Base-by-base conservation (phyloP, 2,888 invertebrate species). In the Catocala sponsa region DNA sequence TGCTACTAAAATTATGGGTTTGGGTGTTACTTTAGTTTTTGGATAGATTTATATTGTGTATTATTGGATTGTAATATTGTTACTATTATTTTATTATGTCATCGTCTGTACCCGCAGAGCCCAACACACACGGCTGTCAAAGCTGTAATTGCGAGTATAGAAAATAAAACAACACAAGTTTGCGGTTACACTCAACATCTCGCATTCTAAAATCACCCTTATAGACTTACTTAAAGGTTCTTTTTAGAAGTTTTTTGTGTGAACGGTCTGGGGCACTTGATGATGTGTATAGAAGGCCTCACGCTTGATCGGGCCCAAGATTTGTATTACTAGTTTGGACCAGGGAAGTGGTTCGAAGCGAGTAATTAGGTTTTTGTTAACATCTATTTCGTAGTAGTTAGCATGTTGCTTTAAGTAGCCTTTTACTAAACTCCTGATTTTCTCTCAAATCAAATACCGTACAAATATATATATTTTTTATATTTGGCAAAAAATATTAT, bases 61-160 rank as follows among this genome's bases (percentile, higher is more conserved):
- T 10, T 9, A 7, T 54, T 15, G 15, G 46, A 12, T 10, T 4
- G 13, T 41, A 43, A 41, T 43, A 33, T 38, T 12, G 13, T 46
- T 46, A 41, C 48, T 64, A 65, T 64, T 60, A 59, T 63, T 65
- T 50, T 63, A 68, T 90, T 90, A 80, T 87, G 83, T 80, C 76
- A 78, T 63, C 79, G 83, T 81, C 85, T 87, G 86, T 91, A 90
- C 89, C 80, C 82, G 83, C 70, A 70, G 74, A 79, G 71, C 54
- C 50, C 57, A 65, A 59, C 80, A 83, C 86, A 89, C 85, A 86
- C 79, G 83, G 85, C 90, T 92, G 93, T 92, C 93, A 91, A 90
- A 92, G 87, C 88, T 87, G 90, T 93, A 92, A 94, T 92, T 94
- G 91, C 90, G 87, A 84, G 89, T 88, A 90, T 87, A 91, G 87